phyloP scores from a whole-genome alignment of 2,113 vertebrate species.

The Neolamprologus fasciatus region DNA sequence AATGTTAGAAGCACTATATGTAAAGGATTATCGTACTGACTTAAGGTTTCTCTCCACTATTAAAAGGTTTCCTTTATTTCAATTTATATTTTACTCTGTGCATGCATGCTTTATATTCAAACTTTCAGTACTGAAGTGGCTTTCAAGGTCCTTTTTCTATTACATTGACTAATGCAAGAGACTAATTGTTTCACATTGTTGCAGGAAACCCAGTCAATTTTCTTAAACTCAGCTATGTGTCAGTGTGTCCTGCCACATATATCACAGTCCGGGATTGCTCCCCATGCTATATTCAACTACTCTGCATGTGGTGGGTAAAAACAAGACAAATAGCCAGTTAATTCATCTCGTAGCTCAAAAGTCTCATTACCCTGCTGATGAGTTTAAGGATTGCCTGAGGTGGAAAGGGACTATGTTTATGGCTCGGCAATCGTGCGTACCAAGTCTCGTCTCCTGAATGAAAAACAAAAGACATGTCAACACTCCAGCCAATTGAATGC shows the following conservation, averaged over 20 bases:
- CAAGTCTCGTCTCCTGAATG: conserved; percentile 36
- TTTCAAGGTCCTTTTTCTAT: not conserved
- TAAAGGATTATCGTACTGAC: not conserved
- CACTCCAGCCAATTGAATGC: conserved; percentile 40
- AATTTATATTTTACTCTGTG: not conserved
- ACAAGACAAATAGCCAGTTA: conserved; percentile 66
- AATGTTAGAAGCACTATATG: not conserved
- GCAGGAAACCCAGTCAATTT: not conserved
- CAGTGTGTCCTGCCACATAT: conserved; percentile 4
- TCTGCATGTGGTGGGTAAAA: conserved; percentile 5
- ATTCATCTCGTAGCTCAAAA: conserved; percentile 74
- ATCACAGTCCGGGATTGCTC: conserved; percentile 11
- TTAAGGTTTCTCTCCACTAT: not conserved
- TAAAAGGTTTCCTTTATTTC: not conserved
- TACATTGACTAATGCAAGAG: not conserved
- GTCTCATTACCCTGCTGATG: conserved; percentile 74
- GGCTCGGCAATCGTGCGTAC: conserved; percentile 45
- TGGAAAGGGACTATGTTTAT: conserved; percentile 55
- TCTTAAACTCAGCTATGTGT: not conserved
- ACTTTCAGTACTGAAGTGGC: not conserved
- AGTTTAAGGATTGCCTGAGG: conserved; percentile 64
- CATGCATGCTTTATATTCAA: not conserved
- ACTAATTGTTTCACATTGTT: not conserved
- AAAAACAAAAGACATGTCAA: conserved; percentile 54
- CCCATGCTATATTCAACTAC: conserved; percentile 3